A percentile compares a stretch with the other conserved stretches of the same genome.
Evolutionary conservation across 2,888 invertebrate species (phyloP).

Genomic region (Ochropacha duplaris): DNA sequence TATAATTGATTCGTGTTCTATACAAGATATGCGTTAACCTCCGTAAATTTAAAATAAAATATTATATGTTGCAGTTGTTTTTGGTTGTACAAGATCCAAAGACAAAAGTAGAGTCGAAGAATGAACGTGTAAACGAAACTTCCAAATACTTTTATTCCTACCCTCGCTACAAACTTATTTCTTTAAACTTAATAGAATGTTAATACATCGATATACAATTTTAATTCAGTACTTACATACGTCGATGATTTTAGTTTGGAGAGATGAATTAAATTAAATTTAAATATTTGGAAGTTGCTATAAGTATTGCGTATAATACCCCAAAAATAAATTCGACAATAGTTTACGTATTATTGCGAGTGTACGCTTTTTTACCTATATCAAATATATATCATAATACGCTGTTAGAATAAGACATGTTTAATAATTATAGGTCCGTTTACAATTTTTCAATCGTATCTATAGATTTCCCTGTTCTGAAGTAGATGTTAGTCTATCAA

Average conservation of each 20-base stretch:
- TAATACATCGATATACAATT: too few relatives aligned
- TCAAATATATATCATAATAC: slow-evolving; percentile 34
- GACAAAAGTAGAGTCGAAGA: neutral
- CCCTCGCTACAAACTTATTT: too few relatives aligned
- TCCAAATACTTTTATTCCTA: neutral
- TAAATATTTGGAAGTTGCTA: slow-evolving; percentile 17
- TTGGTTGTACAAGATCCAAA: too few relatives aligned
- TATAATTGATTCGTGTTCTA: too few relatives aligned
- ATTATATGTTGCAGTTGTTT: too few relatives aligned
- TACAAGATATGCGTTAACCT: too few relatives aligned
- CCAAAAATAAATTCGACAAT: slow-evolving; percentile 45
- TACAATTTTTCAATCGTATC: slow-evolving; percentile 25
- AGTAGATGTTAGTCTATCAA: neutral
- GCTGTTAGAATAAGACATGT: slow-evolving; percentile 42
- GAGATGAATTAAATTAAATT: too few relatives aligned
- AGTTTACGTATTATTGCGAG: slow-evolving; percentile 37
- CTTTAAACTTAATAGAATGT: neutral
- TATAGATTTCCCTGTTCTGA: neutral
- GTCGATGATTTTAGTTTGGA: slow-evolving; percentile 20
- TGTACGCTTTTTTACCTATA: slow-evolving; percentile 41
- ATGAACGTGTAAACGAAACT: neutral
- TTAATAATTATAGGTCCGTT: slow-evolving; percentile 30
- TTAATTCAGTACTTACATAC: neutral
- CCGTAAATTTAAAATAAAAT: too few relatives aligned
- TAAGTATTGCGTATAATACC: slow-evolving; percentile 13